Percentiles rank a stretch among this genome's conserved stretches.
phyloP scores from a whole-genome alignment of 2,113 vertebrate species.

The Mesoclemmys tuberculata region DNA sequence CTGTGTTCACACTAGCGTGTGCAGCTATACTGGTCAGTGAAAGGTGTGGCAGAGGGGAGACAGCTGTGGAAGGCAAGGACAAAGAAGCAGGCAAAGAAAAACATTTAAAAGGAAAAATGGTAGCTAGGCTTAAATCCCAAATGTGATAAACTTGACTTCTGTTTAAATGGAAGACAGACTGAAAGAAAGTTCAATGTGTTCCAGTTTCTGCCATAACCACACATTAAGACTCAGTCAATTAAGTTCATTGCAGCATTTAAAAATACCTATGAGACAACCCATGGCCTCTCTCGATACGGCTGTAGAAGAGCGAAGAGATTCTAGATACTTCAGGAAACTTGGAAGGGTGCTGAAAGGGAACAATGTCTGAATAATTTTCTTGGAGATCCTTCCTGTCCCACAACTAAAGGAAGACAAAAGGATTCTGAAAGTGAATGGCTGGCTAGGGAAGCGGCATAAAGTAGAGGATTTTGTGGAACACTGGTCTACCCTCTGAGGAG shows the following conservation, averaged over 20 bases:
- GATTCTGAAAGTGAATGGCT: too few species aligned
- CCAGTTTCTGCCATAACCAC: neutral
- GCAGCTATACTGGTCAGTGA: too few species aligned
- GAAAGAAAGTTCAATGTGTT: neutral
- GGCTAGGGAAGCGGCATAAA: too few species aligned
- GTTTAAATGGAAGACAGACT: neutral
- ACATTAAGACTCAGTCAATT: neutral
- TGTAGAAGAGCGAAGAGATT: neutral
- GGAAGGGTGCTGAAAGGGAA: too few species aligned
- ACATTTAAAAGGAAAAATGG: neutral
- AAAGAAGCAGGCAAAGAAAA: conserved; percentile 21
- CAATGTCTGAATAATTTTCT: too few species aligned
- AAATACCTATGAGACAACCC: neutral
- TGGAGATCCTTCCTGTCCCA: too few species aligned
- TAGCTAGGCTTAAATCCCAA: neutral
- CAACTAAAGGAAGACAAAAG: too few species aligned
- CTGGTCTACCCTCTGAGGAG: too few species aligned
- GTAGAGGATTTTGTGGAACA: too few species aligned
- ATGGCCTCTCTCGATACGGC: neutral
- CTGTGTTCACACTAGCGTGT: too few species aligned
- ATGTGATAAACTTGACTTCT: neutral
- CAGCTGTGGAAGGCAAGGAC: neutral
- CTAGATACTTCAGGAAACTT: neutral
- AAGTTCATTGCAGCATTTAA: neutral
- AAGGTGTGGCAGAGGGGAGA: too few species aligned